Base-by-base conservation (phyloP, 2,888 invertebrate genomes). In the Steinernema hermaphroditum region DNA sequence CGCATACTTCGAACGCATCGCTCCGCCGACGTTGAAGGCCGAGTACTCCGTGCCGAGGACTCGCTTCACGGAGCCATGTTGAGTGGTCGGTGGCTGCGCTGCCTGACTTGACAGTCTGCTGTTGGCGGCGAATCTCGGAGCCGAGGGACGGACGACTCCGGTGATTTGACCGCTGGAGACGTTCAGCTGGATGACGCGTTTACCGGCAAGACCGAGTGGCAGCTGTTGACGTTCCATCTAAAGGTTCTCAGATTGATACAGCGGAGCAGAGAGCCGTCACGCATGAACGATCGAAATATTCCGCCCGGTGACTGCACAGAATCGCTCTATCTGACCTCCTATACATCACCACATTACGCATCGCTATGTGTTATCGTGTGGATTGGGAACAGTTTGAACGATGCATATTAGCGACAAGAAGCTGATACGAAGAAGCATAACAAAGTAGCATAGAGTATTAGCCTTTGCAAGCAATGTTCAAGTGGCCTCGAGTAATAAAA, bases 21-120 rank as follows among this genome's bases (percentile, higher is more conserved):
- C 62, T 62, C 62, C 62, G 12, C 62, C 62, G 32, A 62, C 62
- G 16, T 62, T 62, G 62, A 62, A 62, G 27, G 62, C 62, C 1
- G 62, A 29, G 62, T 62, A 62, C 32, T 62, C 62, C 8, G 62
- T 62, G 27, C 32, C 32, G 1, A 62, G 62, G 8, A 62, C 62
- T 6, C 32, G 62, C 19, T 62, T 62, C 32, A 62, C 62, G 6
- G 62, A 62, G 1, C 32, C 62, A 32, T 32, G 62, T 14, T 29
- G 32, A 32, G 32, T 14, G 4, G 29, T 32, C 16, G 62, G 62
- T 27, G 62, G 29, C 32, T 24, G 32, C n/a, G 16, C 29, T 16
- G 62, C 2, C 16, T 24, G 29, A 16, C 62, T 32, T 1, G 62
- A 62, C 14, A 62, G 62, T 27, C 62, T 22, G n/a, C 62, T 62